Evolutionary conservation across 2,797 vertebrate genomes (phyloP).

Genomic region (Leptodactylus fallax): DNA sequence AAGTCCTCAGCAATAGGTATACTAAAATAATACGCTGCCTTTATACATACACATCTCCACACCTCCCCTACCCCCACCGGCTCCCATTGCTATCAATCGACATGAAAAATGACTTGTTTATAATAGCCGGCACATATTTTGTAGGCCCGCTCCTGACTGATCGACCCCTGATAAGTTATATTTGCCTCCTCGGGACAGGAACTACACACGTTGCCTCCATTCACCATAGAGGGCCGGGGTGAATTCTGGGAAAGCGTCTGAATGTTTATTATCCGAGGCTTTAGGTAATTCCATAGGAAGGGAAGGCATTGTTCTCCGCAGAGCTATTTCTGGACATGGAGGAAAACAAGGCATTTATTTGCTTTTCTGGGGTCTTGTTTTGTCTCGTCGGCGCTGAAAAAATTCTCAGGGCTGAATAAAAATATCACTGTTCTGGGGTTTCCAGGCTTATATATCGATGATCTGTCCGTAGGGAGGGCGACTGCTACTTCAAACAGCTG

Average conservation of each 20-base stretch:
- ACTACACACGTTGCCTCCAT: background rate
- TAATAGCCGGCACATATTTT: conserved; percentile 13
- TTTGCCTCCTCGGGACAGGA: background rate
- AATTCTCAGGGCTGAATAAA: conserved; percentile 18
- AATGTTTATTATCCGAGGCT: conserved; percentile 18
- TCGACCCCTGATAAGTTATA: background rate
- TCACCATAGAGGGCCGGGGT: background rate
- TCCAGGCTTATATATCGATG: no score
- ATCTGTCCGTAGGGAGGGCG: no score
- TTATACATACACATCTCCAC: background rate
- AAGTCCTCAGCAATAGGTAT: background rate
- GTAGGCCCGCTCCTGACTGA: background rate
- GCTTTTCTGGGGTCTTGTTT: conserved; percentile 33
- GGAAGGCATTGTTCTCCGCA: conserved; percentile 40
- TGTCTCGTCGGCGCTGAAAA: conserved; percentile 27
- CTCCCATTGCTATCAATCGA: no score
- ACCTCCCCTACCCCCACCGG: no score
- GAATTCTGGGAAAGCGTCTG: conserved; percentile 13
- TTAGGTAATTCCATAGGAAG: conserved; percentile 54
- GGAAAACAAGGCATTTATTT: conserved; percentile 50
- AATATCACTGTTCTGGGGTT: background rate
- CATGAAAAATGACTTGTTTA: background rate
- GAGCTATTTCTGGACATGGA: conserved; percentile 43
- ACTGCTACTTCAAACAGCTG: no score
- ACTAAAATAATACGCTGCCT: background rate